These are phyloP conservation scores for Leuciscus idus DNA, from an alignment of 2,113 vertebrate genomes.

Conservation along the genomic window DNA sequence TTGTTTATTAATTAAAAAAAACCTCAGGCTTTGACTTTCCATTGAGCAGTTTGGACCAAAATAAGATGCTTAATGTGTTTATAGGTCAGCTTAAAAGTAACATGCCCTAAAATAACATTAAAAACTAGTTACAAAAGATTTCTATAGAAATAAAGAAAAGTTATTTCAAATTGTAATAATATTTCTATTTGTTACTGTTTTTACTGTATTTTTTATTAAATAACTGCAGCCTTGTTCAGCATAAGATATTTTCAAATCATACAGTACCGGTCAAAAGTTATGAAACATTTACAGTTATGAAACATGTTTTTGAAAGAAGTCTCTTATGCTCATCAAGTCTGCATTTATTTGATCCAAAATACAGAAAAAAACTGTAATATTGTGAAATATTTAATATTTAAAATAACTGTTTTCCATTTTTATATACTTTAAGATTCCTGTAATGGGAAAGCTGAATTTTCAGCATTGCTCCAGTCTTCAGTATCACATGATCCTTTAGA, in stretches of 20 bases:
- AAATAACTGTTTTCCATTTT: too few relatives aligned
- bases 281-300: too few relatives aligned
- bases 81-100: not conserved
- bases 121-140: not conserved
- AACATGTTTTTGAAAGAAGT: too few relatives aligned
- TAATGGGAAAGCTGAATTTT: too few relatives aligned
- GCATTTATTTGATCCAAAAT: too few relatives aligned
- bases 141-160: not conserved
- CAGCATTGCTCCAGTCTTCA: too few relatives aligned
- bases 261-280: too few relatives aligned
- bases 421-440: too few relatives aligned
- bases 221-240: not conserved
- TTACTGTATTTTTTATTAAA: not conserved
- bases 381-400: too few relatives aligned
- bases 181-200: not conserved
- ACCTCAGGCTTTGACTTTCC: not conserved
- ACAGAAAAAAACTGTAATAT: too few relatives aligned
- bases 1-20: not conserved
- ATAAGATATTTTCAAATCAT: not conserved
- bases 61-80: not conserved
- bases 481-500: too few relatives aligned
- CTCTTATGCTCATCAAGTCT: too few relatives aligned
- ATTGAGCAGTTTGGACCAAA: not conserved
- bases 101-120: not conserved
- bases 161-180: not conserved